Evolutionary conservation across 2,888 invertebrate species (phyloP), one percentile per base, ranked within the genome.

Genomic region (Podotricha telesiphe): DNA sequence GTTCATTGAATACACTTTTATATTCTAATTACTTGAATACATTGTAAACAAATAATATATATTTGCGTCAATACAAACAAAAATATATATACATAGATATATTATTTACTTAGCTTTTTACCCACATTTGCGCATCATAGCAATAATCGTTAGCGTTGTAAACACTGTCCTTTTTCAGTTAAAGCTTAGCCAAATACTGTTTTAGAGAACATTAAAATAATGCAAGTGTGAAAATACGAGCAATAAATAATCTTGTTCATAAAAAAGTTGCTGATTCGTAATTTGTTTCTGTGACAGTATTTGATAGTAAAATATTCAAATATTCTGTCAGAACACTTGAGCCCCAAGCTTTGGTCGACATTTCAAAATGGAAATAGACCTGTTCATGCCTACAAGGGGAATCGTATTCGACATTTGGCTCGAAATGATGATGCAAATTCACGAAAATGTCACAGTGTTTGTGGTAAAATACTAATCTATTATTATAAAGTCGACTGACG

Each of bases 361-460:
- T 89, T 88, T 85, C 83, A 83, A 85, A 88, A 89, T 89, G 87
- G 85, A 89, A 89, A 89, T 88, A 85, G 84, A 87, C 83, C 82
- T 80, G 82, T 82, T 85, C 84, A 80, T 83, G 83, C 83, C 84
- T 87, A 86, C 85, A 82, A 84, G 84, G 85, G 84, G 85, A 87
- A 86, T 85, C 81, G 81, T 86, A 85, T 86, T 84, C 86, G 84
- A 87, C 84, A 87, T 88, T 87, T 87, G 85, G 87, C 84, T 83
- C 80, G 76, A 83, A 88, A 86, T 85, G 84, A 84, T 85, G 82
- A 85, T 85, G 85, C 83, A 84, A 87, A 87, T 86, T 82, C 74
- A 75, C 77, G 83, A 84, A 85, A 86, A 86, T 80, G 80, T 78
- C 80, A 80, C 82, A 80, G 80, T 81, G 81, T 81, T 80, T 85